Percentiles rank a stretch among this genome's conserved stretches.
Evolutionary conservation across 2,797 vertebrate species (phyloP).

Genomic region (Protonibea diacanthus): DNA sequence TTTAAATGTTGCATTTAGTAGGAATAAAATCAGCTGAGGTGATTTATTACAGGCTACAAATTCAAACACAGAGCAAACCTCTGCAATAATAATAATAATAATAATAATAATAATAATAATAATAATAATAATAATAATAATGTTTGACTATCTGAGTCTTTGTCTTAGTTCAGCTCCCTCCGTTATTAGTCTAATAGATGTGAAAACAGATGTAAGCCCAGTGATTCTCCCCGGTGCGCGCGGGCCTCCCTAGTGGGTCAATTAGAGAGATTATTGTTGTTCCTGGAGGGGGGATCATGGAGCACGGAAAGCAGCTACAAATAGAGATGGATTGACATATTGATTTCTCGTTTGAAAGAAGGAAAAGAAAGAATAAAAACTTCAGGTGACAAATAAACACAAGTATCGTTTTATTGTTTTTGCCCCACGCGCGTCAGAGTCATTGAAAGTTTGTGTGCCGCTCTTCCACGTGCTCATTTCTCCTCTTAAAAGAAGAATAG

Average conservation of each 20-base stretch:
- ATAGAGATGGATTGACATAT: conserved; percentile 94
- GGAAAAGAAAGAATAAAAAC: conserved; percentile 59
- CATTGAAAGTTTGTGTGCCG: conserved; percentile 49
- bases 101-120: conserved; percentile 1
- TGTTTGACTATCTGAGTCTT: not conserved
- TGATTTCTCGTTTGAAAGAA: conserved; percentile 86
- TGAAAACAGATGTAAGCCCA: conserved; percentile 94
- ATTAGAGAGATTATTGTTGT: conserved; percentile 99
- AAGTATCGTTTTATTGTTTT: conserved; percentile 55
- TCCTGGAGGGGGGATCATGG: conserved; percentile 97
- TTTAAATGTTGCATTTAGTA: too few relatives aligned
- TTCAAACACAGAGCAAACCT: too few relatives aligned
- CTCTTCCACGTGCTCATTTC: too few relatives aligned
- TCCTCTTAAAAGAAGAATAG: not conserved
- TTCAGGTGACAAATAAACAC: conserved; percentile 80
- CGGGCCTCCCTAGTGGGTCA: conserved; percentile 98
- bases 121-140: conserved; percentile 14
- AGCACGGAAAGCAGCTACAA: conserved; percentile 89
- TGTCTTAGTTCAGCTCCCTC: conserved; percentile 32
- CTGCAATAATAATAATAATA: not conserved
- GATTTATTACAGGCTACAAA: conserved; percentile 6
- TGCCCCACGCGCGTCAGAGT: conserved; percentile 15
- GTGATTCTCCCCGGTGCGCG: conserved; percentile 86
- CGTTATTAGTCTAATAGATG: conserved; percentile 88
- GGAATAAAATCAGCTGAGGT: too few relatives aligned